These are phyloP conservation scores for Dendrolimus punctatus DNA, from an alignment of 1,140 invertebrate genomes.

Conservation along the genomic window DNA sequence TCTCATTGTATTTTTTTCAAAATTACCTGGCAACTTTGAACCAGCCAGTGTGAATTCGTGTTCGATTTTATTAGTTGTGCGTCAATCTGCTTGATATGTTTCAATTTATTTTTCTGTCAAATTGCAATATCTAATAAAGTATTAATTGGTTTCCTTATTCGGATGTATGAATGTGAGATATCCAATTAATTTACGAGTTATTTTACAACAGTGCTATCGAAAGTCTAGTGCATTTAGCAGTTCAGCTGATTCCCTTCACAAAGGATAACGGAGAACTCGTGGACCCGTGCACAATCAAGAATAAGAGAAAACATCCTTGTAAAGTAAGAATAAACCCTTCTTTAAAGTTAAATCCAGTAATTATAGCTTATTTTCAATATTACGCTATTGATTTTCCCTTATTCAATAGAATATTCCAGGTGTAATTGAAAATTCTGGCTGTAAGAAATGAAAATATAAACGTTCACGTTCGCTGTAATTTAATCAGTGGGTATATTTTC, in stretches of 20 bases:
- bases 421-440: too few species aligned
- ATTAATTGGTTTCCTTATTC: conserved; percentile 12
- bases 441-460: too few species aligned
- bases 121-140: conserved; percentile 23
- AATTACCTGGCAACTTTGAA: conserved; percentile 8
- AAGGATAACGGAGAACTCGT: conserved; percentile 36
- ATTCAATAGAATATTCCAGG: too few species aligned
- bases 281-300: conserved; percentile 20
- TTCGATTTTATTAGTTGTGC: conserved; percentile 36
- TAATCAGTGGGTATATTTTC: too few species aligned
- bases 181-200: conserved; percentile 2
- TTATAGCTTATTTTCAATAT: too few species aligned
- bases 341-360: too few species aligned
- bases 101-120: conserved; percentile 29
- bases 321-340: conserved; percentile 1
- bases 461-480: too few species aligned
- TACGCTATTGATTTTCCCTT: too few species aligned
- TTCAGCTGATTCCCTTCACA: conserved; percentile 39
- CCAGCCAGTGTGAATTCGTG: conserved; percentile 23
- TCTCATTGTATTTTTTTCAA: not conserved
- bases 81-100: conserved; percentile 26
- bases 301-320: conserved; percentile 11
- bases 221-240: conserved; percentile 17
- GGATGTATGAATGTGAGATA: conserved; percentile 6
- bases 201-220: conserved; percentile 9